phyloP scores from a whole-genome alignment of 2,797 vertebrate genomes.

The Siniperca scherzeri region DNA sequence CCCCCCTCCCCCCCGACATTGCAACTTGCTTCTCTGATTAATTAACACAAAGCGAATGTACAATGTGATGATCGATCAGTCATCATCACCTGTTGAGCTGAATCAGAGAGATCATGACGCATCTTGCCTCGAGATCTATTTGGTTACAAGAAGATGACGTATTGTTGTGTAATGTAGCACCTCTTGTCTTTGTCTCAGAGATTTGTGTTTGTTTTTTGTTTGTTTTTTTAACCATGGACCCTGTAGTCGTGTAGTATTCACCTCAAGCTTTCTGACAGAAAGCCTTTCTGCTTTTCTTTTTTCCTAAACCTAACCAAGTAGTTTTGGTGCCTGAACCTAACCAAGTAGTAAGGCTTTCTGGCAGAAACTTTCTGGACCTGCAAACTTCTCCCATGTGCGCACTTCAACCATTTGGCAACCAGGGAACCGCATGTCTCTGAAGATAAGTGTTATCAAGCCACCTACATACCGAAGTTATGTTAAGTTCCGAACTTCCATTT shows the following conservation, averaged over 20 bases:
- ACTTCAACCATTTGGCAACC: neutral
- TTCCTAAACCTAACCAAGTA: too few relatives aligned
- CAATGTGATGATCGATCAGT: neutral
- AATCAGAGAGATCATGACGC: neutral
- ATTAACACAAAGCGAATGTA: neutral
- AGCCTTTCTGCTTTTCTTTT: too few relatives aligned
- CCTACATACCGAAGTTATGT: neutral
- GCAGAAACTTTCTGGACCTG: too few relatives aligned
- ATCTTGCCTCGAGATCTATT: neutral
- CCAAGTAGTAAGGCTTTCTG: too few relatives aligned
- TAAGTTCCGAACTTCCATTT: too few relatives aligned
- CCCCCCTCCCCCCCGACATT: neutral
- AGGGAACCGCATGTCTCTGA: neutral
- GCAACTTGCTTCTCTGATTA: neutral
- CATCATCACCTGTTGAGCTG: neutral
- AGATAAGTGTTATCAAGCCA: conserved; percentile 7
- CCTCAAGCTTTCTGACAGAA: too few relatives aligned
- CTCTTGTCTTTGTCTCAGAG: neutral
- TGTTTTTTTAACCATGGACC: neutral
- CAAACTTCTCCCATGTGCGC: too few relatives aligned
- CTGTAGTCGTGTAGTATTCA: neutral
- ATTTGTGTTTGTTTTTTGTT: neutral
- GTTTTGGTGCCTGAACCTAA: too few relatives aligned
- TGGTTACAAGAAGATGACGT: neutral
- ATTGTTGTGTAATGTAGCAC: neutral